Conservation (phyloP, 1,140 invertebrate species). For the Chymomyza costata region DNA sequence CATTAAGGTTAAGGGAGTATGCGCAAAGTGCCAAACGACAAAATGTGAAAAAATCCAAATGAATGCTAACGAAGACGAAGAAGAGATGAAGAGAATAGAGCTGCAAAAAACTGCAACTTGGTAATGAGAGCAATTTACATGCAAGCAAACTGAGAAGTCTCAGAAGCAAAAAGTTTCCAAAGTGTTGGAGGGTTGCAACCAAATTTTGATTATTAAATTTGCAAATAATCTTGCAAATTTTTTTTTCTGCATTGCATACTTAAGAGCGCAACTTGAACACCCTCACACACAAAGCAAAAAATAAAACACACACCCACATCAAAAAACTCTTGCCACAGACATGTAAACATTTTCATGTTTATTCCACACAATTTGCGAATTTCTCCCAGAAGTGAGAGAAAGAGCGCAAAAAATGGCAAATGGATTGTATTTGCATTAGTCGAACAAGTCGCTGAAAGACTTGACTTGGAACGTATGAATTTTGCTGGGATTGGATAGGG, state of each 20-base stretch:
- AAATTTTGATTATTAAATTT: slow-evolving; percentile 43
- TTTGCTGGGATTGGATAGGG: no score
- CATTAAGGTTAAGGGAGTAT: slow-evolving; percentile 46
- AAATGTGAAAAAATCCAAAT: neutral
- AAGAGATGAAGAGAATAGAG: slow-evolving; percentile 31
- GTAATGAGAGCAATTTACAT: slow-evolving; percentile 72
- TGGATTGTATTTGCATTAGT: slow-evolving; percentile 54
- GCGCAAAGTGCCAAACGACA: neutral
- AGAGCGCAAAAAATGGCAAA: slow-evolving; percentile 38
- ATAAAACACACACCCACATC: slow-evolving; percentile 6
- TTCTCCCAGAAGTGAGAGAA: slow-evolving; percentile 4
- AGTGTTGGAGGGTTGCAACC: neutral
- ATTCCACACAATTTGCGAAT: slow-evolving; percentile 51
- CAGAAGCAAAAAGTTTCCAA: neutral
- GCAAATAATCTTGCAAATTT: slow-evolving; percentile 49
- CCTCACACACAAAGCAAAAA: slow-evolving; percentile 15
- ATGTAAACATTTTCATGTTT: slow-evolving; percentile 64
- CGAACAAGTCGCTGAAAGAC: neutral
- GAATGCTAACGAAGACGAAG: no score
- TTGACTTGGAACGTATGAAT: slow-evolving; percentile 27
- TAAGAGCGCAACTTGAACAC: slow-evolving; percentile 12
- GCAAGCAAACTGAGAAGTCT: slow-evolving; percentile 60
- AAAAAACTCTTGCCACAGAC: slow-evolving; percentile 13
- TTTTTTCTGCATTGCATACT: slow-evolving; percentile 38
- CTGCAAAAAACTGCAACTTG: slow-evolving; percentile 62